These are phyloP conservation scores for Labia minor DNA, from an alignment of 2,888 invertebrate genomes.

Conservation along the genomic window DNA sequence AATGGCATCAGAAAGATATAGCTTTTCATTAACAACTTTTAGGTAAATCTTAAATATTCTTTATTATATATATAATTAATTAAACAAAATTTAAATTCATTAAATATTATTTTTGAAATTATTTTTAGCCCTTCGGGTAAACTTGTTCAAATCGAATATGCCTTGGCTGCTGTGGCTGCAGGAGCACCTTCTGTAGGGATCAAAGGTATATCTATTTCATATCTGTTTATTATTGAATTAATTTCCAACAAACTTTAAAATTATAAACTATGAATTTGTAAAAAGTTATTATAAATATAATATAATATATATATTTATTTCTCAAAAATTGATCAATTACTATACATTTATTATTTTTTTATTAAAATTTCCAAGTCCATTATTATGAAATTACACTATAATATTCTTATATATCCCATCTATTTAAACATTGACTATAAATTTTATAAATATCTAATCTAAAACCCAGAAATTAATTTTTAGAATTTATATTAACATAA, in stretches of 20 bases:
- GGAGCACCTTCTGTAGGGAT: conserved; percentile 99
- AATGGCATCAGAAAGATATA: conserved; percentile 93
- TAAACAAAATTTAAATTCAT: neutral
- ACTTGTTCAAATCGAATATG: conserved; percentile 99
- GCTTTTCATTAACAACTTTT: conserved; percentile 86
- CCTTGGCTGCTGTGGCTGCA: conserved; percentile 93
- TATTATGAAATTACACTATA: no score
- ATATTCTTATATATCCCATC: no score
- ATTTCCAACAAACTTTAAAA: neutral
- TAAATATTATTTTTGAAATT: conserved; percentile 26
- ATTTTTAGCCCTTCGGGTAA: conserved; percentile 91
- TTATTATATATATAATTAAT: conserved; percentile 13
- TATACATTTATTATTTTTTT: no score
- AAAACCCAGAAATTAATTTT: no score
- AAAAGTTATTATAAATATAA: no score
- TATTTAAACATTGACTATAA: no score
- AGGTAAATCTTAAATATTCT: conserved; percentile 43
- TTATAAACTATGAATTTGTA: conserved; percentile 14
- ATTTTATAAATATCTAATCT: no score
- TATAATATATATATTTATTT: no score
- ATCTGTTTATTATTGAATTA: neutral
- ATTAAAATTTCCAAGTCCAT: no score
- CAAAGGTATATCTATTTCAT: conserved; percentile 80
- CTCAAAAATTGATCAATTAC: no score
- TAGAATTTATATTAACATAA: no score